A percentile compares a stretch with the other conserved stretches of the same genome.
Evolutionary conservation across 2,113 vertebrate genomes (phyloP).

Genomic region (Grallaria varia): DNA sequence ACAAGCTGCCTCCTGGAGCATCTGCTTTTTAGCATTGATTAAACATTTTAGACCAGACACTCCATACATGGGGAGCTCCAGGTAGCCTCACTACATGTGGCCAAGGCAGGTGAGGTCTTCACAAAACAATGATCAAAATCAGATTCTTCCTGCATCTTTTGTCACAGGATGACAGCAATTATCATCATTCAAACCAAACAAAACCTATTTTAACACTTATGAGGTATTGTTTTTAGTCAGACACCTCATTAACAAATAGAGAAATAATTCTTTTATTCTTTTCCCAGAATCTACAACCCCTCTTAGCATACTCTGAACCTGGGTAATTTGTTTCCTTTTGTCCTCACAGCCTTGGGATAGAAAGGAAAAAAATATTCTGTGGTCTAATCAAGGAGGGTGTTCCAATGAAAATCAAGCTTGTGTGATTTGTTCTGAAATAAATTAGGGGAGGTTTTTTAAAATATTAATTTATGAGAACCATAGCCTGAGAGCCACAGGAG

Average conservation of each 20-base stretch:
- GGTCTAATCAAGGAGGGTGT: not conserved
- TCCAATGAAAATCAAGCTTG: not conserved
- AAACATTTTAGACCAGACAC: not conserved
- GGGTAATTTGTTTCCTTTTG: not conserved
- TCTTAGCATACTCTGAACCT: not conserved
- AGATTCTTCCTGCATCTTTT: not conserved
- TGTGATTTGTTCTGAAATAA: not conserved
- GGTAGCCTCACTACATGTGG: not conserved
- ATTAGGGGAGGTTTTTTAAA: not conserved
- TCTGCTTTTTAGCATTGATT: not conserved
- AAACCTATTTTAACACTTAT: not conserved
- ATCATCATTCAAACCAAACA: not conserved
- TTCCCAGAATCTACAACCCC: not conserved
- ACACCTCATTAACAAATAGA: not conserved
- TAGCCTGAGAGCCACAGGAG: not conserved
- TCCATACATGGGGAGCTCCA: not conserved
- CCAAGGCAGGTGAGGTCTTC: not conserved
- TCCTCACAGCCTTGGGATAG: not conserved
- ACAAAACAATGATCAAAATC: not conserved
- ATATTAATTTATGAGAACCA: not conserved
- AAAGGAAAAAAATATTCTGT: not conserved
- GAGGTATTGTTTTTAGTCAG: not conserved
- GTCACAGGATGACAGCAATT: not conserved
- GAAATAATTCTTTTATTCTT: not conserved
- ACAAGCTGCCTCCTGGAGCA: not conserved